A percentile compares a stretch with the other conserved stretches of the same genome.
Evolutionary conservation across 53 echinoderm and acorn worm genomes (phyloP).

Genomic region (Patiria pectinifera): DNA sequence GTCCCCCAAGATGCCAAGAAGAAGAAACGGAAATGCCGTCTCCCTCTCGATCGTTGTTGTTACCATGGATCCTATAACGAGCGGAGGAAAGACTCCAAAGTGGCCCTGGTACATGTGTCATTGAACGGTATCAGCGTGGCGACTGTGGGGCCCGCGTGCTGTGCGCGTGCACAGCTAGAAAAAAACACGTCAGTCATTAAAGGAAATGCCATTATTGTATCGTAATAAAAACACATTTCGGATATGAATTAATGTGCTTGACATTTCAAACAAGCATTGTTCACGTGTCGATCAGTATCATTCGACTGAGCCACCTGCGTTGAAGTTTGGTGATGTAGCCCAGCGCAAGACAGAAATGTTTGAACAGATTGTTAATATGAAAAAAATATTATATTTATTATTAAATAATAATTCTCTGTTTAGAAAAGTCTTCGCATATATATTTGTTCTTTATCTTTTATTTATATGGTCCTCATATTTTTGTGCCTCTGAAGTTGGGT

Average conservation of each 20-base stretch:
- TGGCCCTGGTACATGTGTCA: not conserved
- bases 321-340: too few relatives aligned
- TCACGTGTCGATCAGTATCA: not conserved
- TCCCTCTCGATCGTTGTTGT: not conserved
- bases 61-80: not conserved
- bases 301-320: too few relatives aligned
- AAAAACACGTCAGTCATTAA: too few relatives aligned
- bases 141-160: not conserved
- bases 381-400: too few relatives aligned
- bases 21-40: constrained; percentile 9
- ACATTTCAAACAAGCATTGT: not conserved
- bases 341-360: too few relatives aligned
- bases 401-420: too few relatives aligned
- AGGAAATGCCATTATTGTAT: not conserved
- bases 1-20: not conserved
- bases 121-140: not conserved
- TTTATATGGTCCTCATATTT: too few relatives aligned
- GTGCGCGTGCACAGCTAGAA: not conserved
- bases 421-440: too few relatives aligned
- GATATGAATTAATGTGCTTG: not conserved
- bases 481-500: too few relatives aligned
- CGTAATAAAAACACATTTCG: not conserved
- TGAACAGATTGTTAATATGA: too few relatives aligned
- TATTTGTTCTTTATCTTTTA: too few relatives aligned
- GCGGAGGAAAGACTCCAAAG: not conserved